These are phyloP conservation scores for Eretmochelys imbricata DNA, from an alignment of 2,113 vertebrate genomes.

Conservation along the genomic window DNA sequence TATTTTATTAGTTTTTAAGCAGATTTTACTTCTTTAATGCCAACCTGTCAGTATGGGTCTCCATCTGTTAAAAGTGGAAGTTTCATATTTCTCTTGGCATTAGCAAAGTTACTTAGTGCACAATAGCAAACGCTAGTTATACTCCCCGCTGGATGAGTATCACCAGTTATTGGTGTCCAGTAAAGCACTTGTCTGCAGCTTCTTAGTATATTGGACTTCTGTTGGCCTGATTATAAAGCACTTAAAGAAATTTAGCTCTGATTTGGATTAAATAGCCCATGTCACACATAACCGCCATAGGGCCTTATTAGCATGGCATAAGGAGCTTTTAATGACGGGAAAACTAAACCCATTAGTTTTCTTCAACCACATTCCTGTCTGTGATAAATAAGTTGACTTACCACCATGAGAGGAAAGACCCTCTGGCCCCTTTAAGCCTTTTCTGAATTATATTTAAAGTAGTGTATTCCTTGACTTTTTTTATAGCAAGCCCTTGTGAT, in stretches of 20 bases:
- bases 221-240: neutral
- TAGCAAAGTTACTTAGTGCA: neutral
- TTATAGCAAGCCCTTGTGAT: slow-evolving; percentile 95
- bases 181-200: neutral
- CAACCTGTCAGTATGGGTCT: neutral
- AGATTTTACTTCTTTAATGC: neutral
- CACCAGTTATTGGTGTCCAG: neutral
- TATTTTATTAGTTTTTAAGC: neutral
- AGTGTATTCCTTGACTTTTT: neutral
- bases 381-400: neutral
- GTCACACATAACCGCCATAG: neutral
- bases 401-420: neutral
- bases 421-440: neutral
- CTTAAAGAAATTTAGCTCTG: neutral
- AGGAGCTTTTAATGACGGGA: neutral
- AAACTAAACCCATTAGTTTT: neutral
- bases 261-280: neutral
- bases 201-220: neutral
- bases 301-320: neutral
- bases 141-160: neutral
- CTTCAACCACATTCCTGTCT: neutral
- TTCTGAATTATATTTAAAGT: neutral
- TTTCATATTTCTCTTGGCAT: neutral
- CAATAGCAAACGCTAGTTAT: neutral
- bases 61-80: neutral